Base-by-base conservation (phyloP, 53 echinoderm and acorn worm genomes). In the Temnopleurus reevesii region DNA sequence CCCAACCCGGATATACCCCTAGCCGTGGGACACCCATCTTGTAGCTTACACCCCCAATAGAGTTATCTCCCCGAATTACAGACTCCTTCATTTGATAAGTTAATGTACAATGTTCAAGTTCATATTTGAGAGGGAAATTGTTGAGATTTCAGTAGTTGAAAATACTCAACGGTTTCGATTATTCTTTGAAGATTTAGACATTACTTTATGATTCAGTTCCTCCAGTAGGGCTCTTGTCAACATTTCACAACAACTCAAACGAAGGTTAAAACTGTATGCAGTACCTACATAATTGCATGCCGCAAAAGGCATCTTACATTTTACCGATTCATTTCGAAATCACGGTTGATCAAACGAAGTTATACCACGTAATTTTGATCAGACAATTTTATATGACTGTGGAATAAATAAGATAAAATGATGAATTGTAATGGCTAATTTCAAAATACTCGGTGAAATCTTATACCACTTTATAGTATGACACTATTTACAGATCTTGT, bases 1-100 rank as follows among this genome's bases (percentile, higher is more conserved):
- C 49, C 49, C 38, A 55, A 18, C 36, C 83, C 83, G 83, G 83
- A 56, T 35, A 31, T 21, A 34, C 38, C 83, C 54, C 13, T 83
- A 56, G 57, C 83, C 36, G n/a, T 55, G 21, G 36, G 51, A 83
- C 33, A 56, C 77, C 25, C 83, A 34, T n/a, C 36, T 3, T 31
- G 23, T n/a, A 33, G 79, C 46, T 49, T 46, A 79, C 49, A 35
- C 49, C 79, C 27, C 9, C 15, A 10, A 51, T n/a, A n/a, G n/a
- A n/a, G n/a, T n/a, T n/a, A n/a, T n/a, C n/a, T n/a, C n/a, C n/a
- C n/a, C n/a, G n/a, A n/a, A n/a, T n/a, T n/a, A n/a, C n/a, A n/a
- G n/a, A 66, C 19, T 38, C 66, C 41, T 21, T 2, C 6, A n/a
- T 21, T 41, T n/a, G 38, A 71, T 71, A 41, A 8, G 41, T 21